Base-by-base conservation (phyloP, 30 jellyfish, hydroid and myxozoan genomes). In the Morbakka virulenta region DNA sequence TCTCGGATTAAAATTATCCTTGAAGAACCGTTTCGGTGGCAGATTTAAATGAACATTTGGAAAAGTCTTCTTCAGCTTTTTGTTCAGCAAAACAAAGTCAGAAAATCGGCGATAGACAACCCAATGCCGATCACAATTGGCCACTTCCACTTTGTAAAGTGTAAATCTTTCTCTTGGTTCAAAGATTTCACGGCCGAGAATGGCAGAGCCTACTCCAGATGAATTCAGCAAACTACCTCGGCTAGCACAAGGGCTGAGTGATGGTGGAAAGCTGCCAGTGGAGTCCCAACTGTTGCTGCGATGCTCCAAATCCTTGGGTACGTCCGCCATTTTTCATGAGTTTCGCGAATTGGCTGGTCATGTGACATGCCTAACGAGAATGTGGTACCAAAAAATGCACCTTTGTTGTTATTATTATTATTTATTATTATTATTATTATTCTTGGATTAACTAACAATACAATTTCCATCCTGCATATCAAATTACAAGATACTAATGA, bases 21-120 rank as follows among this genome's bases (percentile, higher is more conserved):
- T 52, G 69, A 89, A 81, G 32, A 82, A 53, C 50, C 97, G 53
- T 69, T 89, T 89, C 30, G 97, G 97, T 14, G 97, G 97, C 81
- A 89, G 79, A 52, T 76, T 82, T 2, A 89, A 77, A 32, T 73
- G 77, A 49, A 89, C 74, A 1, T 80, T 72, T 13, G 95, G 97
- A 74, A 89, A 89, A 28, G 30, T 41, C 64, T 50, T 74, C 47
- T 64, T 67, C 35, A 89, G 75, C 34, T 89, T 77, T 64, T 81
- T 81, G 71, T 89, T 81, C 33, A 89, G 74, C 35, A 67, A 79
- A 22, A 89, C 97, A 52, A 89, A 89, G 64, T 89, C 97, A n/a
- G 97, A 89, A 63, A 72, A 89, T 12, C 97, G 50, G 12, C 91
- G 95, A 77, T 62, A 82, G 12, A 89, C 97, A 62, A 81, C 69